A percentile compares a stretch with the other conserved stretches of the same genome.
Evolutionary conservation across 35 echinoderm and acorn worm genomes (phyloP).

Genomic region (Diadema setosum): DNA sequence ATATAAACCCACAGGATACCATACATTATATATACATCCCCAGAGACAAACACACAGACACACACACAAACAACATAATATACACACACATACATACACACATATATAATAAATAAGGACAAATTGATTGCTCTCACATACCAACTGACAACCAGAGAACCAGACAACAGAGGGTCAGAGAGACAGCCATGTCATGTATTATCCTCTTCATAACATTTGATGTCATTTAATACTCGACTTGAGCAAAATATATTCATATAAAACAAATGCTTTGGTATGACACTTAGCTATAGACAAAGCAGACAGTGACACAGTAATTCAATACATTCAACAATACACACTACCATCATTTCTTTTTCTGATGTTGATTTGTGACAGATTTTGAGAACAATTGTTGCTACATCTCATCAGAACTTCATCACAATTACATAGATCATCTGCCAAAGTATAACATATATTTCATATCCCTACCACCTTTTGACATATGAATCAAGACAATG

Average conservation of each 20-base stretch:
- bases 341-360: neutral
- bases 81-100: no score
- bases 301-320: neutral
- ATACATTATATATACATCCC: no score
- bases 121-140: no score
- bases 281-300: neutral
- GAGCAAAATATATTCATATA: slow-evolving; percentile 10
- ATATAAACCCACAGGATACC: no score
- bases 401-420: neutral
- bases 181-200: no score
- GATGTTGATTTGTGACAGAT: neutral
- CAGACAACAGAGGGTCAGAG: no score
- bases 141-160: no score
- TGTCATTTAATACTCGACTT: neutral
- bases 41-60: no score
- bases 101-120: no score
- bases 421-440: neutral
- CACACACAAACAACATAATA: no score
- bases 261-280: slow-evolving; percentile 8
- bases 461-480: neutral
- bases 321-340: neutral
- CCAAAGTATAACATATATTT: neutral
- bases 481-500: no score
- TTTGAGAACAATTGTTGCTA: neutral
- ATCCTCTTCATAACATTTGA: neutral